These are phyloP conservation scores for Microdon myrmicae DNA, from an alignment of 2,888 invertebrate genomes.

Conservation along the genomic window DNA sequence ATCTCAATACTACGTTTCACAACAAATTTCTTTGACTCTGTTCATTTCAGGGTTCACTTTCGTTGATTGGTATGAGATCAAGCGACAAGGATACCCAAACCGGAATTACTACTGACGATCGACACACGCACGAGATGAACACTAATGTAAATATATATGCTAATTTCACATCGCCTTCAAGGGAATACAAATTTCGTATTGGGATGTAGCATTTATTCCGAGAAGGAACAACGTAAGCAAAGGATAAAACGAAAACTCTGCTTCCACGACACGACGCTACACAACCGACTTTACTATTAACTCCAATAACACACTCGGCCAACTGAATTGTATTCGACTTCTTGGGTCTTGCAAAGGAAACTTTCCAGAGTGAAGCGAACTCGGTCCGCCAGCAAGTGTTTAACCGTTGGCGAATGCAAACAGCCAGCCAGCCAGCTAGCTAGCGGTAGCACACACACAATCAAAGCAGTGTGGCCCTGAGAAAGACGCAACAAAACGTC, in stretches of 20 bases:
- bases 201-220: no score
- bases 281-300: conserved; percentile 31
- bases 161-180: no score
- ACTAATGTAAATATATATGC: no score
- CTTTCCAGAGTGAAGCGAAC: no score
- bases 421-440: no score
- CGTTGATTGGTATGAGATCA: conserved; percentile 32
- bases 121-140: no score
- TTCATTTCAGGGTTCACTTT: conserved; percentile 42
- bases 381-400: conserved; percentile 11
- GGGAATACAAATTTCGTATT: no score
- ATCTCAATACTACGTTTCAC: no score
- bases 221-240: no score
- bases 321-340: conserved; percentile 46
- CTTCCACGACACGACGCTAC: conserved; percentile 4
- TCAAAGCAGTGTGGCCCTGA: conserved; percentile 30
- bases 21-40: conserved; percentile 19
- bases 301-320: conserved; percentile 45
- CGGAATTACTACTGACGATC: conserved; percentile 20
- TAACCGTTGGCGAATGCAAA: conserved; percentile 18
- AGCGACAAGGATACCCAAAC: conserved; percentile 15
- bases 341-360: no score
- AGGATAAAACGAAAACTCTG: no score
- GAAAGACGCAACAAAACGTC: conserved; percentile 25
- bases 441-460: background rate